Conservation (phyloP, 2,888 invertebrate species). For the Rotaria socialis region DNA sequence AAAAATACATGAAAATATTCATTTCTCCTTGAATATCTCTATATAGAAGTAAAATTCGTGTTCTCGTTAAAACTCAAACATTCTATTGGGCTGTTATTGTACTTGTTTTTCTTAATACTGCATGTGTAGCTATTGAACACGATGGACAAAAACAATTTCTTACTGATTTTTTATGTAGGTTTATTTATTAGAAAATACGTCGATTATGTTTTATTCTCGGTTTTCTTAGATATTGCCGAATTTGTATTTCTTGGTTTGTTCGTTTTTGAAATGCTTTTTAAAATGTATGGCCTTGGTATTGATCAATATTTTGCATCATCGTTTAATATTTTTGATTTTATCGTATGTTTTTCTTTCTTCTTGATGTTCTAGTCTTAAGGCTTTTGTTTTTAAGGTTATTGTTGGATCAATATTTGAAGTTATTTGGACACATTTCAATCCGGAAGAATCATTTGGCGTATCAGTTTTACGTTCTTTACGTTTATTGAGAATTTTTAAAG, state of each 20-base stretch:
- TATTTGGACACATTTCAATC: constrained; percentile 88
- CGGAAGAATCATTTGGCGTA: constrained; percentile 86
- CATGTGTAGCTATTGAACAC: constrained; percentile 96
- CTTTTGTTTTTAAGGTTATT: constrained; percentile 52
- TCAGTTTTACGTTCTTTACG: constrained; percentile 93
- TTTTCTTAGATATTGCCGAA: constrained; percentile 78
- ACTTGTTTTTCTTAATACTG: constrained; percentile 95
- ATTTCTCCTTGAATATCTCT: neutral
- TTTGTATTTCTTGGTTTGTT: constrained; percentile 95
- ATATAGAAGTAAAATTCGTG: constrained; percentile 53
- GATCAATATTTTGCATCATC: constrained; percentile 97
- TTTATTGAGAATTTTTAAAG: constrained; percentile 94
- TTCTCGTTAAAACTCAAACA: constrained; percentile 92
- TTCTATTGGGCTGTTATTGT: constrained; percentile 99
- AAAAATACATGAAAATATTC: neutral
- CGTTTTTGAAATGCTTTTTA: constrained; percentile 97
- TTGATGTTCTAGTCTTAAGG: neutral
- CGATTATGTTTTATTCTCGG: too few relatives aligned
- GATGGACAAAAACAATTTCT: constrained; percentile 91
- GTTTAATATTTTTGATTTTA: constrained; percentile 99
- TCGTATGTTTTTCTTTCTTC: constrained; percentile 62
- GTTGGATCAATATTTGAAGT: constrained; percentile 94
- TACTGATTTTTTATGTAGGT: constrained; percentile 89
- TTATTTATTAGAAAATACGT: neutral
- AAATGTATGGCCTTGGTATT: constrained; percentile 95